Percentiles rank a stretch among this genome's conserved stretches.
Evolutionary conservation across 23 tunicate genomes (phyloP).

Genomic region (Trididemnum nubilum): DNA sequence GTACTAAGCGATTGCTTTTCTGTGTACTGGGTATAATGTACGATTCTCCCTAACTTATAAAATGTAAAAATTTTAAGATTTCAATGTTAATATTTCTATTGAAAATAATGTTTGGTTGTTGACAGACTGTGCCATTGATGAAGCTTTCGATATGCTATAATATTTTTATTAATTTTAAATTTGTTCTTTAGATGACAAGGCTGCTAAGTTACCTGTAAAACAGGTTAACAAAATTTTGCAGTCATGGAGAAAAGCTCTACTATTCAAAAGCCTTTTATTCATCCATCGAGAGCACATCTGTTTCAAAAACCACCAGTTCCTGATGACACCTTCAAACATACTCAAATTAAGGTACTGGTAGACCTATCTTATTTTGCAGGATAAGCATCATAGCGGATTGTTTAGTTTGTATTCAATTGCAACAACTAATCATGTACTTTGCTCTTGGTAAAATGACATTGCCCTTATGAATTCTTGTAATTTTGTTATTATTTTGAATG

Average conservation of each 20-base stretch:
- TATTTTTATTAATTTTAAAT: too few species aligned
- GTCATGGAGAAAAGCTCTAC: constrained; percentile 16
- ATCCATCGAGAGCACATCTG: constrained; percentile 36
- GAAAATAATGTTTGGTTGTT: too few species aligned
- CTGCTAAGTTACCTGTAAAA: constrained; percentile 31
- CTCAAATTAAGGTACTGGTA: constrained; percentile 8
- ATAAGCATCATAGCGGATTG: not conserved
- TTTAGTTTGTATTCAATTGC: not conserved
- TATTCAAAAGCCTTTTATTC: constrained; percentile 12
- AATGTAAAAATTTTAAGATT: too few species aligned
- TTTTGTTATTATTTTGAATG: too few species aligned
- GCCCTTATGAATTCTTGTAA: not conserved
- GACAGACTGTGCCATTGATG: too few species aligned
- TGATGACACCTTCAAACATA: constrained; percentile 13
- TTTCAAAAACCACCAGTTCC: constrained; percentile 28
- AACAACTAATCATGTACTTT: not conserved
- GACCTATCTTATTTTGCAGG: too few species aligned
- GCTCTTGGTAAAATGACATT: not conserved
- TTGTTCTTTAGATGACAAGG: not conserved
- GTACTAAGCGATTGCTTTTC: too few species aligned
- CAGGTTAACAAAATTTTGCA: constrained; percentile 16
- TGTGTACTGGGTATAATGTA: too few species aligned
- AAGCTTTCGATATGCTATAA: too few species aligned
- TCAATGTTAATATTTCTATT: too few species aligned
- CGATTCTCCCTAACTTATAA: too few species aligned